Evolutionary conservation across 1,140 invertebrate genomes (phyloP).

Genomic region (Drosophila burlai): DNA sequence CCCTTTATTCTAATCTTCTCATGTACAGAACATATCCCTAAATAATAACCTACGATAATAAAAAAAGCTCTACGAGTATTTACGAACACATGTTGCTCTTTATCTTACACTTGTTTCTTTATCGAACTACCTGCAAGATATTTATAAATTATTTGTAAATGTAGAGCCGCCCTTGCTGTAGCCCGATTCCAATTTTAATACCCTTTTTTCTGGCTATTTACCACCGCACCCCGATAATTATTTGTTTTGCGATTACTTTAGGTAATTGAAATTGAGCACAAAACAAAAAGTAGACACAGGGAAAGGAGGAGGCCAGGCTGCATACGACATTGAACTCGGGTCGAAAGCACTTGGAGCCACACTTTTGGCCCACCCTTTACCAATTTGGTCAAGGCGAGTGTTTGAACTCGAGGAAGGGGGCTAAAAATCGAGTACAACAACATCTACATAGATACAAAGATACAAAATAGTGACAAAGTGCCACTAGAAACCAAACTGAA

Average conservation of each 20-base stretch:
- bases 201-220: slow-evolving; percentile 17
- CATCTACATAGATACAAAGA: slow-evolving; percentile 22
- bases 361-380: slow-evolving; percentile 40
- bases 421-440: slow-evolving; percentile 8
- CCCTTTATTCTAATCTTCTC: background rate
- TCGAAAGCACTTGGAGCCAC: slow-evolving; percentile 7
- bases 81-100: background rate
- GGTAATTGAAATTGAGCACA: slow-evolving; percentile 40
- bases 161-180: background rate
- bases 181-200: slow-evolving; percentile 22
- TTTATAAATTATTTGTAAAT: background rate
- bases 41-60: background rate
- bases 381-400: slow-evolving; percentile 71
- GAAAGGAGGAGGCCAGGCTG: slow-evolving; percentile 16
- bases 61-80: background rate
- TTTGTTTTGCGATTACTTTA: slow-evolving; percentile 29
- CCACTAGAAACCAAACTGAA: slow-evolving; percentile 58
- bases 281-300: background rate
- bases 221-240: slow-evolving; percentile 20
- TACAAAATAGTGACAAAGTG: slow-evolving; percentile 63
- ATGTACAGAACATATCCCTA: background rate
- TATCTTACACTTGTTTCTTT: background rate
- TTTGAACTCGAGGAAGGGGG: slow-evolving; percentile 25
- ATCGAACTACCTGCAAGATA: background rate
- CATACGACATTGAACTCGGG: slow-evolving; percentile 71